Evolutionary conservation across 2,797 vertebrate species (phyloP).

Genomic region (Rhinoraja longicauda): DNA sequence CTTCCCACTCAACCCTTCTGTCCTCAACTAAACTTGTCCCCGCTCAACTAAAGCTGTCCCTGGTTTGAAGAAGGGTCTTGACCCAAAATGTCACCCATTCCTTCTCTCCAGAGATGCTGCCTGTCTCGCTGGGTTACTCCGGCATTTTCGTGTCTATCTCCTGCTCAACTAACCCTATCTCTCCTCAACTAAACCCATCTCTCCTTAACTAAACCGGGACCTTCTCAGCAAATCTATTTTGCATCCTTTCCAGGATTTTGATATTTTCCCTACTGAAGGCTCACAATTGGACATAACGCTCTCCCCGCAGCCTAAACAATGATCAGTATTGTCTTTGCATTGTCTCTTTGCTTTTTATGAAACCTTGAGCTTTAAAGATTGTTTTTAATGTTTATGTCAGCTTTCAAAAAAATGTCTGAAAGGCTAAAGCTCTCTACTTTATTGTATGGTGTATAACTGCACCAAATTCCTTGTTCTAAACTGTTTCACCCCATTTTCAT

Average conservation of each 20-base stretch:
- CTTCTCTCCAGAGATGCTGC: too few relatives aligned
- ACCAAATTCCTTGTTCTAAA: neutral
- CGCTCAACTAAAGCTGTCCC: too few relatives aligned
- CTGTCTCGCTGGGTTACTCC: too few relatives aligned
- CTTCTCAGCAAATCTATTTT: neutral
- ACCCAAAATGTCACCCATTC: too few relatives aligned
- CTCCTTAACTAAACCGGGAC: neutral
- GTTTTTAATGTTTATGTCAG: neutral
- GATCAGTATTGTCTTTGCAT: neutral
- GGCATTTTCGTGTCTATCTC: too few relatives aligned
- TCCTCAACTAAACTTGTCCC: too few relatives aligned
- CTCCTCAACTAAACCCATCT: too few relatives aligned
- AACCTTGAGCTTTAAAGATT: neutral
- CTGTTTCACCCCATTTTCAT: neutral
- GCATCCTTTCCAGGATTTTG: neutral
- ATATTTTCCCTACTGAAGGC: neutral
- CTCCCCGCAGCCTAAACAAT: neutral
- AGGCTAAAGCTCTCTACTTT: neutral
- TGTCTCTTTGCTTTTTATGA: neutral
- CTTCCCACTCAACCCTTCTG: neutral
- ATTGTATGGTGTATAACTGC: neutral
- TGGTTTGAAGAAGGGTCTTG: too few relatives aligned
- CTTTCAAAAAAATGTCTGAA: neutral
- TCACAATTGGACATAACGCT: neutral
- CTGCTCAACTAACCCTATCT: too few relatives aligned